Conservation (phyloP, 2,797 vertebrate genomes). For the Rhodeus uyekii region DNA sequence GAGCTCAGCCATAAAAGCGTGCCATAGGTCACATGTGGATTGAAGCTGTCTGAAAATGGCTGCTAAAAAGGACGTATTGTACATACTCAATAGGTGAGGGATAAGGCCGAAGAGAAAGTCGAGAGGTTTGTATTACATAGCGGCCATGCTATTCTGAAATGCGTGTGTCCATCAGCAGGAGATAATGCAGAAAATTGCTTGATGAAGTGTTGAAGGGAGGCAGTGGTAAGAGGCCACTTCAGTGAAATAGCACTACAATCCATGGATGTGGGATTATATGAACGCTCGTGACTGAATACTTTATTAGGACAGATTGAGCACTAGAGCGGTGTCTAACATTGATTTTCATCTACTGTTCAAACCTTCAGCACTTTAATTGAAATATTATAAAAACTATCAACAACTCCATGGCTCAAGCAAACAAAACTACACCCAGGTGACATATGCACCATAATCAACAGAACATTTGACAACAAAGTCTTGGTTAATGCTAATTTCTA, state of each 20-base stretch:
- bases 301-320: conserved; percentile 26
- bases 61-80: conserved; percentile 44
- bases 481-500: too few species aligned
- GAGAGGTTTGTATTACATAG: conserved; percentile 50
- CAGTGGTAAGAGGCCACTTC: conserved; percentile 37
- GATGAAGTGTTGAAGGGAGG: conserved; percentile 32
- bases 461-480: not conserved
- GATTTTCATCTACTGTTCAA: not conserved
- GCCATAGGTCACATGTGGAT: conserved; percentile 52
- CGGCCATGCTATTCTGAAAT: conserved; percentile 34
- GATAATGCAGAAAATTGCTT: conserved; percentile 42
- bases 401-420: not conserved
- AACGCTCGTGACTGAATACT: not conserved
- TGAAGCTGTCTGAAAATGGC: conserved; percentile 52
- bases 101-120: conserved; percentile 40
- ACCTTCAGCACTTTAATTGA: not conserved
- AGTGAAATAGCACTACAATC: conserved; percentile 28
- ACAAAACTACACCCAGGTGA: not conserved
- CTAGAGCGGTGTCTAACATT: not conserved
- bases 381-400: not conserved
- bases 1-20: conserved; percentile 53
- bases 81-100: conserved; percentile 52
- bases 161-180: conserved; percentile 20
- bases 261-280: conserved; percentile 24
- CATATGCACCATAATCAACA: not conserved